Base-by-base conservation (phyloP, 2,797 vertebrate species). In the Ctenopoma kingsleyae region DNA sequence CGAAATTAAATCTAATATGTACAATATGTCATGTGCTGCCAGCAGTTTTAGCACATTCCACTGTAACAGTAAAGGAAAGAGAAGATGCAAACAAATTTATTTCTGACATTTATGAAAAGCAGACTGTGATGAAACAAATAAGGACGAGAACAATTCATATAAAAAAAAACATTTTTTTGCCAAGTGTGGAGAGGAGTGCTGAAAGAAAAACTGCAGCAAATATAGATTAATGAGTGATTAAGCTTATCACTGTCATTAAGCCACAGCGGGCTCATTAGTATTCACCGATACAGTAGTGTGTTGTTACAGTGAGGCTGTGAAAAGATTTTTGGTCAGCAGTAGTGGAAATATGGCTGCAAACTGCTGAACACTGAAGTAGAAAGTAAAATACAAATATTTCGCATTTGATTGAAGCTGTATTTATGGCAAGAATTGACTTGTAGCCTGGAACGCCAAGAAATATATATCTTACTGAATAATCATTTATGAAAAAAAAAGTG, bases 221-320 rank as follows among this genome's bases (percentile, higher is more conserved):
- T 55, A 56, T 41, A 40, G 54, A 63, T 65, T 27, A 67, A 72
- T 60, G 23, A 50, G 47, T 50, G 35, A 68, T 55, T 60, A 56
- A 56, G 53, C 43, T 64, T 27, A 57, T 82, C 54, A 50, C 59
- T 60, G 32, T 52, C 58, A 76, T 71, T 67, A 71, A 82, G 17
- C 35, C 66, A 64, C 55, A 70, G 22, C 65, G 60, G 55, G 12
- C 48, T 76, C 43, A 73, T 87, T 71, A 67, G 55, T 58, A 78
- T 76, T 65, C 65, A 78, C 27, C 51, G 76, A 75, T 59, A 58
- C 8, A 71, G 64, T 6, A 60, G 6, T 44, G 67, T 68, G 67
- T 68, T 77, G 68, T 52, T 71, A 62, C 57, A 72, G 17, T 8
- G 44, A 61, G n/a, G 50, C 64, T 67, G 56, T 68, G 76, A 60